Conservation (phyloP, 1,140 invertebrate genomes). For the Dreissena rostriformis region DNA sequence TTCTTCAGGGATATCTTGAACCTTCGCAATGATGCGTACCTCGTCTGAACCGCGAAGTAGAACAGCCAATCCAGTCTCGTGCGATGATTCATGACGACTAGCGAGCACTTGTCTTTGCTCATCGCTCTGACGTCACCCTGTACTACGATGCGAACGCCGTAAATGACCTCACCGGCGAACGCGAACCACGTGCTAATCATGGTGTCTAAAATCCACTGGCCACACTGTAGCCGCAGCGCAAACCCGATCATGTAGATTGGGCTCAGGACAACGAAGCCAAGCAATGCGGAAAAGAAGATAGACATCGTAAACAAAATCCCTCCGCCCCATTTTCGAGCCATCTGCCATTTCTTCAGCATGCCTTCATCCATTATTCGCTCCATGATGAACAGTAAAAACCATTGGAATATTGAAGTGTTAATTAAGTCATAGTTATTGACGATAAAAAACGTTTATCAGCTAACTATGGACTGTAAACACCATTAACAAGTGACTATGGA, state of each 20-base stretch:
- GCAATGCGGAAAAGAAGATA: neutral
- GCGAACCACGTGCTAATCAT: slow-evolving; percentile 29
- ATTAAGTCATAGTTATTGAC: too few species aligned
- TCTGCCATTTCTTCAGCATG: neutral
- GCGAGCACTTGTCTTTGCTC: slow-evolving; percentile 84
- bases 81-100: slow-evolving; percentile 93
- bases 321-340: neutral
- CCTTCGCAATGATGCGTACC: slow-evolving; percentile 85
- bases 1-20: slow-evolving; percentile 93
- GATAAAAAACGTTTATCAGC: too few species aligned
- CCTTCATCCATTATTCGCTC: too few species aligned
- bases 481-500: too few species aligned
- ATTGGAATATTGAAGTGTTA: too few species aligned
- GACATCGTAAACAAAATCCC: slow-evolving; percentile 19
- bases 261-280: slow-evolving; percentile 29
- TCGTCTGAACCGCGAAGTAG: slow-evolving; percentile 91
- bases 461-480: too few species aligned
- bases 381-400: too few species aligned
- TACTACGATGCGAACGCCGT: slow-evolving; percentile 89
- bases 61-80: slow-evolving; percentile 96
- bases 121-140: slow-evolving; percentile 86
- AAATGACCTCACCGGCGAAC: slow-evolving; percentile 79
- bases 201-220: slow-evolving; percentile 43
- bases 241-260: slow-evolving; percentile 19
- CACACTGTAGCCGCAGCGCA: neutral